Conservation (phyloP, 2,113 vertebrate genomes). For the Callionymus lyra region DNA sequence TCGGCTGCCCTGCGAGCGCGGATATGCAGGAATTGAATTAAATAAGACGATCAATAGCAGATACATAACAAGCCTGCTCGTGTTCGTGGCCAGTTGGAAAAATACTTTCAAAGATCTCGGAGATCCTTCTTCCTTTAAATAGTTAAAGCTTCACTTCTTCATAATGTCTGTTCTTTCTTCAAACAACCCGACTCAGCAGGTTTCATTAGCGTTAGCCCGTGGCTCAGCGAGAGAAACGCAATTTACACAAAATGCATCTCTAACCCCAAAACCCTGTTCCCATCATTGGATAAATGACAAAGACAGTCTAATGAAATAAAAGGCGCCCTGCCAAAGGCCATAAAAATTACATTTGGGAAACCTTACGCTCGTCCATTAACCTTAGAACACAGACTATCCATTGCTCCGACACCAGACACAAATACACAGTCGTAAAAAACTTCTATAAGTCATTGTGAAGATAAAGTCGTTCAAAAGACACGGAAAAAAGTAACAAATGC, state of each 20-base stretch:
- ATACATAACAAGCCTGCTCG: conserved; percentile 50
- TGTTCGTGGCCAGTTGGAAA: conserved; percentile 48
- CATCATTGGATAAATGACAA: conserved; percentile 69
- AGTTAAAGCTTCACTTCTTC: conserved; percentile 47
- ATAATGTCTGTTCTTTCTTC: conserved; percentile 33
- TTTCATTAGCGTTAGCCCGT: conserved; percentile 65
- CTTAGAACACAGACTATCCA: conserved; percentile 21
- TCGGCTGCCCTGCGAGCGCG: conserved; percentile 55
- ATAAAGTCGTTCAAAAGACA: neutral
- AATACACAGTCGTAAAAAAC: conserved; percentile 28
- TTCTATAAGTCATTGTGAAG: conserved; percentile 9
- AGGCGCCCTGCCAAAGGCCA: conserved; percentile 62
- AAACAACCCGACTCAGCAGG: conserved; percentile 53
- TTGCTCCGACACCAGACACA: conserved; percentile 17
- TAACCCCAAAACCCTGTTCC: conserved; percentile 60
- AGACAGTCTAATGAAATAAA: conserved; percentile 67
- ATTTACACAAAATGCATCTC: conserved; percentile 63
- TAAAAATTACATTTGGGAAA: conserved; percentile 67
- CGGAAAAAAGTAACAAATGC: neutral
- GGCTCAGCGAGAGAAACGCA: conserved; percentile 61
- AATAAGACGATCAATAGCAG: conserved; percentile 62
- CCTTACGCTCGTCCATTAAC: conserved; percentile 52
- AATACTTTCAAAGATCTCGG: conserved; percentile 38
- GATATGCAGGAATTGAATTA: conserved; percentile 67
- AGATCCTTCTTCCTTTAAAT: conserved; percentile 15